These are phyloP conservation scores for Euproctis similis DNA, from an alignment of 2,888 invertebrate genomes.

Conservation along the genomic window DNA sequence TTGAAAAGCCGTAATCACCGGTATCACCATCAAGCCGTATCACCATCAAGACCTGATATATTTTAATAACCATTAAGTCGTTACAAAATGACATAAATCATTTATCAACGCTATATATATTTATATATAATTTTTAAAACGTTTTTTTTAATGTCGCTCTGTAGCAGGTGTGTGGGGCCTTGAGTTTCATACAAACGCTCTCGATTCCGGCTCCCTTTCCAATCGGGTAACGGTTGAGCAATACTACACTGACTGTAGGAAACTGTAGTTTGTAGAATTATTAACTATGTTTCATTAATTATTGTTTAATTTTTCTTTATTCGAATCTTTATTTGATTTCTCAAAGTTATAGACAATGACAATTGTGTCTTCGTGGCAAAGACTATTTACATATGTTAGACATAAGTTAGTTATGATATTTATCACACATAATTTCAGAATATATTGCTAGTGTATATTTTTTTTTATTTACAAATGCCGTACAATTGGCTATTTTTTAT, in stretches of 20 bases:
- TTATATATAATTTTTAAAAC: slow-evolving; percentile 26
- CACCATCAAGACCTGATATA: no score
- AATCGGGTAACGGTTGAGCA: slow-evolving; percentile 41
- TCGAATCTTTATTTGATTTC: no score
- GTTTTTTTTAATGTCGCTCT: slow-evolving; percentile 39
- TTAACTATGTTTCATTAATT: slow-evolving; percentile 19
- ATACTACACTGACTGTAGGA: slow-evolving; percentile 33
- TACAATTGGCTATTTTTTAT: no score
- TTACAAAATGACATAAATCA: slow-evolving; percentile 27
- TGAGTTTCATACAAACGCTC: slow-evolving; percentile 43
- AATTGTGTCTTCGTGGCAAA: no score
- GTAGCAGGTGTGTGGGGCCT: slow-evolving; percentile 43
- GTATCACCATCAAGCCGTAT: no score
- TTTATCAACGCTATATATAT: slow-evolving; percentile 25
- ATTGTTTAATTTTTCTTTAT: slow-evolving; percentile 13
- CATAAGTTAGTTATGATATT: no score
- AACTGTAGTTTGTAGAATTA: slow-evolving; percentile 45
- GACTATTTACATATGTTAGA: no score
- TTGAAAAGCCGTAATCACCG: no score
- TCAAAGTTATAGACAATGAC: no score
- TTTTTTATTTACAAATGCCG: no score
- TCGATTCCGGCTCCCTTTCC: slow-evolving; percentile 64
- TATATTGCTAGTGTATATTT: no score
- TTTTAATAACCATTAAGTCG: slow-evolving; percentile 10
- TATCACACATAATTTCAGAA: no score